These are phyloP conservation scores for Petrolisthes cinctipes DNA, from an alignment of 2,888 invertebrate genomes.

Conservation along the genomic window DNA sequence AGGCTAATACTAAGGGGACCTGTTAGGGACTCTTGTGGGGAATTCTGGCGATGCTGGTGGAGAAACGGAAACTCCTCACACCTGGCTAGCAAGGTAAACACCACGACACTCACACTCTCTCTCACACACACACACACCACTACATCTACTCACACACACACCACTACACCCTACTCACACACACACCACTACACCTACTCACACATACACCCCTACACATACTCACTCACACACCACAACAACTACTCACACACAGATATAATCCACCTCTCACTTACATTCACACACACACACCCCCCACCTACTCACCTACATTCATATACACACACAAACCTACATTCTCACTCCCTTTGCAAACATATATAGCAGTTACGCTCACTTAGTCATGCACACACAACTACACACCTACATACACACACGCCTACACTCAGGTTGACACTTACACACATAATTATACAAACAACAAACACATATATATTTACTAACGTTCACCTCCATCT, in stretches of 20 bases:
- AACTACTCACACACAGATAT: background rate
- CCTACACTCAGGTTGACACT: slow-evolving; percentile 33
- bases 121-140: slow-evolving; percentile 8
- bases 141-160: background rate
- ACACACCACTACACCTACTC: background rate
- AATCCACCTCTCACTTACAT: background rate
- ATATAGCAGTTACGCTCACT: slow-evolving; percentile 22
- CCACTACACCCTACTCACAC: background rate
- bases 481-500: background rate
- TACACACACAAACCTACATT: background rate
- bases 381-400: slow-evolving; percentile 16
- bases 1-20: no score
- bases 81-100: no score
- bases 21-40: no score
- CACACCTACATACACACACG: slow-evolving; percentile 6
- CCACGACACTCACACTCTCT: background rate
- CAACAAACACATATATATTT: background rate
- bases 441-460: slow-evolving; percentile 38
- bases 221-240: background rate
- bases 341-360: no score
- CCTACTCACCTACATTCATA: background rate
- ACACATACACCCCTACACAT: background rate
- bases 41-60: no score
- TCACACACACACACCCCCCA: background rate
- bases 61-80: no score